These are phyloP conservation scores for Lethrus apterus DNA, from an alignment of 1,140 invertebrate genomes.

Conservation along the genomic window DNA sequence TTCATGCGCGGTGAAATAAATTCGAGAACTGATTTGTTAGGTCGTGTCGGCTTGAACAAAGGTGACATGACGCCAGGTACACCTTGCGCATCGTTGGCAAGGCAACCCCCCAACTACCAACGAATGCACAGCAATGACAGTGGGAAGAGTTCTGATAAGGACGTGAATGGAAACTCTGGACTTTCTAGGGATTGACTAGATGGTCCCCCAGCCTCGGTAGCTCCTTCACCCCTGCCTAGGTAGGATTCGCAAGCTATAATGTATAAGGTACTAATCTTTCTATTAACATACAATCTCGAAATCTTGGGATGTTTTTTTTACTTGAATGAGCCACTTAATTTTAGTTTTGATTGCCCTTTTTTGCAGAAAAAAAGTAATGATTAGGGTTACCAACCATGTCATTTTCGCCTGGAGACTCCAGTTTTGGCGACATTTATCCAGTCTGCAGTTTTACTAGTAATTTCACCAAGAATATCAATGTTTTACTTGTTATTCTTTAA, in stretches of 20 bases:
- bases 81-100: constrained; percentile 49
- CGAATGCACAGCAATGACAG: constrained; percentile 79
- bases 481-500: too few relatives aligned
- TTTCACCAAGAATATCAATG: too few relatives aligned
- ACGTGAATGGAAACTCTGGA: constrained; percentile 43
- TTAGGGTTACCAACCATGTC: too few relatives aligned
- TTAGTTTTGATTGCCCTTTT: too few relatives aligned
- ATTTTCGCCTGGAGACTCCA: too few relatives aligned
- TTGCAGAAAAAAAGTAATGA: too few relatives aligned
- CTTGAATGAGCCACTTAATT: background rate
- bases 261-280: background rate
- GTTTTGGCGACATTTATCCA: too few relatives aligned
- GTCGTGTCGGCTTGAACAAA: constrained; percentile 41
- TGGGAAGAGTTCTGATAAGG: constrained; percentile 64
- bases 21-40: constrained; percentile 37
- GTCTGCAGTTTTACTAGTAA: too few relatives aligned
- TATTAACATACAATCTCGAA: constrained; percentile 25
- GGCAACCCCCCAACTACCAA: constrained; percentile 67
- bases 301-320: too few relatives aligned
- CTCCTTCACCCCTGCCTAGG: constrained; percentile 35
- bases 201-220: constrained; percentile 46
- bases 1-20: constrained; percentile 74
- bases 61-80: constrained; percentile 58
- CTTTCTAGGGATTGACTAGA: constrained; percentile 63
- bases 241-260: constrained; percentile 22